Evolutionary conservation across 2,888 invertebrate genomes (phyloP), one percentile per base, ranked within the genome.

Genomic region (Hirtodrosophila histrioides): DNA sequence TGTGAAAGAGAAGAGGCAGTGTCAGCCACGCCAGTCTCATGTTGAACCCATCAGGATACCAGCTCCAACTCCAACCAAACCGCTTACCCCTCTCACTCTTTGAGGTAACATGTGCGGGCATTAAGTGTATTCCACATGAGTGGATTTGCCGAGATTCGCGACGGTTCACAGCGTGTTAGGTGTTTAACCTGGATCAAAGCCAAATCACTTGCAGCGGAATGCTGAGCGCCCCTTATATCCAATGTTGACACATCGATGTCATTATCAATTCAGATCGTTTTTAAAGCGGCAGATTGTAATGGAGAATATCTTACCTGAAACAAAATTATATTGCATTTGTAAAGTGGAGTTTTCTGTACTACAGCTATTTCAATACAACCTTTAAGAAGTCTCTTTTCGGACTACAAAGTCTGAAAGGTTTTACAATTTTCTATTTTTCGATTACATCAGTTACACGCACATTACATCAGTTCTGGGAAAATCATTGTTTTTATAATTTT

Each of bases 121-220:
- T 79, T 77, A 77, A 81, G 79, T 77, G 75, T 73, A 71, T 81
- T 82, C 69, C 72, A 75, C 78, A 76, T 81, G 81, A 81, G 81
- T 81, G 78, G 76, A 73, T 78, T 80, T 82, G 50, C 75, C 64
- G 76, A 72, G 81, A 81, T 81, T 78, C 79, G 69, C 78, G 78
- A 67, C 61, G 75, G 69, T 78, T 80, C 75, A 80, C 79, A 78
- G 78, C 69, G 75, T 75, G 80, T 80, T 80, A 78, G 78, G 70
- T 80, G 80, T 80, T 80, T 78, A 80, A 80, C 67, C 72, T 80
- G 79, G 78, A 80, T 80, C 79, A 80, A 80, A 80, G 79, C 57
- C 48, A 80, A 80, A 75, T 75, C 78, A 69, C 78, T 80, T 69
- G 63, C 68, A 69, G 71, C 64, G 23, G 24, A 50, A 53, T 50